Conservation (phyloP, 2,797 vertebrate species). For the Lepus townsendii region DNA sequence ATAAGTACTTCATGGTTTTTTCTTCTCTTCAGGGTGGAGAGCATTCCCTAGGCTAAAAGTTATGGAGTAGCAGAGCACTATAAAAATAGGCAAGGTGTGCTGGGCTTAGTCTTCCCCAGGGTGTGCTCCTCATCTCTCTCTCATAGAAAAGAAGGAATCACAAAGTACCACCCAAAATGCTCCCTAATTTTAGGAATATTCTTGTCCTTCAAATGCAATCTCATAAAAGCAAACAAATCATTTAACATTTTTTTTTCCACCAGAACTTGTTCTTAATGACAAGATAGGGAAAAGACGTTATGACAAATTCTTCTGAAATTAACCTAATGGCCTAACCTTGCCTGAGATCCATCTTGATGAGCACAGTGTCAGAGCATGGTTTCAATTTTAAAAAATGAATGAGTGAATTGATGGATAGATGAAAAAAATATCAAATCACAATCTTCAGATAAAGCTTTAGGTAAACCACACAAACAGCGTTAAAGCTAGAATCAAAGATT, state of each 20-base stretch:
- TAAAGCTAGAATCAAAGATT: constrained; percentile 3
- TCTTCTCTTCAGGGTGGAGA: not conserved
- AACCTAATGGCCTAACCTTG: not conserved
- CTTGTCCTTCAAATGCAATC: not conserved
- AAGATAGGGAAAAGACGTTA: not conserved
- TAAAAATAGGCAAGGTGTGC: not conserved
- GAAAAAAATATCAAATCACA: not conserved
- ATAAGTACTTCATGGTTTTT: not conserved
- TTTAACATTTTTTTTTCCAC: not conserved
- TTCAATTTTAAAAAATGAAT: not conserved
- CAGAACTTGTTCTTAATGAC: not conserved
- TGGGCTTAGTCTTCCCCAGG: not conserved
- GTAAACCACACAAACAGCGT: constrained; percentile 17
- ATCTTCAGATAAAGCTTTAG: constrained; percentile 15
- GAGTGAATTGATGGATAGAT: not conserved
- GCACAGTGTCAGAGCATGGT: not conserved
- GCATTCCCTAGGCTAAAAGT: not conserved
- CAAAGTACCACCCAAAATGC: not conserved
- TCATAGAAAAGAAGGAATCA: not conserved
- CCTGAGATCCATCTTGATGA: not conserved
- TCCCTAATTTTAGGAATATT: not conserved
- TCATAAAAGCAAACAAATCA: constrained; percentile 13
- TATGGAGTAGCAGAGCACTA: not conserved
- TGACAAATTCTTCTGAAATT: not conserved
- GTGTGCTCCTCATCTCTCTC: not conserved